Evolutionary conservation across 53 echinoderm and acorn worm genomes (phyloP).

Genomic region (Paracentrotus lividus): DNA sequence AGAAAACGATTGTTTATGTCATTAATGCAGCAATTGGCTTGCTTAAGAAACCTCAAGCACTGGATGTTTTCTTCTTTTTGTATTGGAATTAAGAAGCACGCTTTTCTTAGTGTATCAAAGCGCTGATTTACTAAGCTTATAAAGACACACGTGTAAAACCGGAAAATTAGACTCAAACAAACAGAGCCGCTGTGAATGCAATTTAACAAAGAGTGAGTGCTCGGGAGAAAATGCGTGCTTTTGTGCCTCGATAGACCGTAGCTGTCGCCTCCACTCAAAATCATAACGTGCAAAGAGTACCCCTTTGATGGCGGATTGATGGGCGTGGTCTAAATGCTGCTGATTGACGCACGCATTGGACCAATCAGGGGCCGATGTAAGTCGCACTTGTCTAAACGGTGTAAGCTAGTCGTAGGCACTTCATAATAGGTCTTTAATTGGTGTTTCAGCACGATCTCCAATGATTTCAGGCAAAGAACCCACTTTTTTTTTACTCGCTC

Average conservation of each 20-base stretch:
- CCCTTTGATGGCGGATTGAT: background rate
- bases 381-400: slow-evolving; percentile 64
- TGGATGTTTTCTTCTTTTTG: background rate
- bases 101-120: slow-evolving; percentile 50
- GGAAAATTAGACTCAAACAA: slow-evolving; percentile 73
- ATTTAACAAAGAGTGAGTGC: slow-evolving; percentile 52
- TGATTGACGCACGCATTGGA: slow-evolving; percentile 62
- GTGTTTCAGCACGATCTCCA: slow-evolving; percentile 64
- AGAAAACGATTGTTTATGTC: background rate
- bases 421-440: slow-evolving; percentile 74
- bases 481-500: slow-evolving; percentile 15
- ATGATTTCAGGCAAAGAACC: slow-evolving; percentile 12
- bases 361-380: slow-evolving; percentile 37
- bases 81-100: background rate
- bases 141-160: slow-evolving; percentile 72
- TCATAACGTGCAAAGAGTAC: background rate
- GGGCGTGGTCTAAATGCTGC: slow-evolving; percentile 49
- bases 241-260: slow-evolving; percentile 39
- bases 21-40: background rate
- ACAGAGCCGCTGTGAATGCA: slow-evolving; percentile 53
- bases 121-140: slow-evolving; percentile 60
- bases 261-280: slow-evolving; percentile 39
- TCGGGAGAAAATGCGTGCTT: slow-evolving; percentile 61
- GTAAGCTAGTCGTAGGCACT: slow-evolving; percentile 63
- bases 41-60: background rate